These are phyloP conservation scores for Drosophila incognita DNA, from an alignment of 2,888 invertebrate genomes.

Conservation along the genomic window DNA sequence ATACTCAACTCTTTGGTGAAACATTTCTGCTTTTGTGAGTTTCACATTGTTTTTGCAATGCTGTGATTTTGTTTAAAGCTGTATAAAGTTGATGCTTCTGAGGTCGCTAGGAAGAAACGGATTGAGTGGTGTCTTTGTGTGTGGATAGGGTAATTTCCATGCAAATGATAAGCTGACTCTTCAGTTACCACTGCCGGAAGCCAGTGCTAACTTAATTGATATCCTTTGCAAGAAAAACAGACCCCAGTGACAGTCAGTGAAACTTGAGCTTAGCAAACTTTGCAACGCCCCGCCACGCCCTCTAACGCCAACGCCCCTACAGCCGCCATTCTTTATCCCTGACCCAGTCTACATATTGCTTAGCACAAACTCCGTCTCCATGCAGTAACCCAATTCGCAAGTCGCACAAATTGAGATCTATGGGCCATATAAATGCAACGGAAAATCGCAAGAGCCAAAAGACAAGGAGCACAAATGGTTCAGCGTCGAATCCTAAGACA, in stretches of 20 bases:
- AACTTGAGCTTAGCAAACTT: conserved; percentile 63
- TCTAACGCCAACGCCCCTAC: neutral
- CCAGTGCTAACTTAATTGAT: conserved; percentile 68
- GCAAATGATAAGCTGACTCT: conserved; percentile 67
- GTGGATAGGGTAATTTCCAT: conserved; percentile 62
- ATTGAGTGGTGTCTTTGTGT: conserved; percentile 23
- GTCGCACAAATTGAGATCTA: conserved; percentile 66
- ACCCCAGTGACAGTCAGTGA: conserved; percentile 47
- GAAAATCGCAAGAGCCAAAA: conserved; percentile 38
- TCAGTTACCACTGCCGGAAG: conserved; percentile 30
- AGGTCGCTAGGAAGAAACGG: conserved; percentile 6
- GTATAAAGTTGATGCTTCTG: conserved; percentile 42
- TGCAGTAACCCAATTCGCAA: conserved; percentile 54
- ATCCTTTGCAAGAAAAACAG: conserved; percentile 72
- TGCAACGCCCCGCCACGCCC: conserved; percentile 1
- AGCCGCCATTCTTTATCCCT: conserved; percentile 8
- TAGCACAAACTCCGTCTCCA: conserved; percentile 19
- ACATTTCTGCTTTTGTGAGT: conserved; percentile 51
- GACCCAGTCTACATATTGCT: conserved; percentile 45
- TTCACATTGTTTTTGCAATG: conserved; percentile 59
- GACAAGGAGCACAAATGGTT: neutral
- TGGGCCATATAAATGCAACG: conserved; percentile 54
- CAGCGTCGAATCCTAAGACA: conserved; percentile 20
- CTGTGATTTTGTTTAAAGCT: conserved; percentile 63
- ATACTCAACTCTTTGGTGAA: conserved; percentile 40